Conservation (phyloP, 35 echinoderm and acorn worm species). For the Lytechinus variegatus region DNA sequence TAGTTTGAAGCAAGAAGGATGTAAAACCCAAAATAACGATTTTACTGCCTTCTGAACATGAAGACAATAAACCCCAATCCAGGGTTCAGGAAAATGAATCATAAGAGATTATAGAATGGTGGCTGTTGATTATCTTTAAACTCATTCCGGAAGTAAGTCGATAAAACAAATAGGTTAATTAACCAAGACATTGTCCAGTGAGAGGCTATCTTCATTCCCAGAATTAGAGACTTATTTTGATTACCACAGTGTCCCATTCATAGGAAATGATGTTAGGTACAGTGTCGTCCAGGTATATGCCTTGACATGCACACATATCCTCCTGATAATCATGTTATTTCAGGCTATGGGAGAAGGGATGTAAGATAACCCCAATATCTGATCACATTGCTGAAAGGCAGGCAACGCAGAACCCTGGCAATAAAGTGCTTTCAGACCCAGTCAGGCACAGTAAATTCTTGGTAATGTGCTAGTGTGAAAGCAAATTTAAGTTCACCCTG, state of each 20-base stretch:
- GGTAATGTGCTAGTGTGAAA: too few relatives aligned
- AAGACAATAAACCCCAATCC: background rate
- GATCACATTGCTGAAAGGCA: background rate
- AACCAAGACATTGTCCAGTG: background rate
- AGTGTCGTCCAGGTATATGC: background rate
- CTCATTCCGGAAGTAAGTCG: background rate
- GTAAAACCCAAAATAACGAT: too few relatives aligned
- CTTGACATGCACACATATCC: background rate
- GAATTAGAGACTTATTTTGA: background rate
- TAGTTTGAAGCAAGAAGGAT: too few relatives aligned
- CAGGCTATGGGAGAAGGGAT: slow-evolving; percentile 17
- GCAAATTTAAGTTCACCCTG: too few relatives aligned
- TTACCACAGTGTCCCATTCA: background rate
- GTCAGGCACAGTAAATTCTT: background rate
- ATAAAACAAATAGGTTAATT: background rate
- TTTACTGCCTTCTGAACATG: too few relatives aligned
- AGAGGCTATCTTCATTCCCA: background rate
- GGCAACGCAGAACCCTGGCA: background rate
- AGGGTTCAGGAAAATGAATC: background rate
- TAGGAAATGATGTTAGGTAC: slow-evolving; percentile 40
- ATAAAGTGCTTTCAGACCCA: background rate
- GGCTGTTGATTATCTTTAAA: background rate
- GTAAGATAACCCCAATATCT: background rate
- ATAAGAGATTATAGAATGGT: background rate
- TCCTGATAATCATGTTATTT: slow-evolving; percentile 41